Base-by-base conservation (phyloP, 2,113 vertebrate genomes). In the Promerops cafer region DNA sequence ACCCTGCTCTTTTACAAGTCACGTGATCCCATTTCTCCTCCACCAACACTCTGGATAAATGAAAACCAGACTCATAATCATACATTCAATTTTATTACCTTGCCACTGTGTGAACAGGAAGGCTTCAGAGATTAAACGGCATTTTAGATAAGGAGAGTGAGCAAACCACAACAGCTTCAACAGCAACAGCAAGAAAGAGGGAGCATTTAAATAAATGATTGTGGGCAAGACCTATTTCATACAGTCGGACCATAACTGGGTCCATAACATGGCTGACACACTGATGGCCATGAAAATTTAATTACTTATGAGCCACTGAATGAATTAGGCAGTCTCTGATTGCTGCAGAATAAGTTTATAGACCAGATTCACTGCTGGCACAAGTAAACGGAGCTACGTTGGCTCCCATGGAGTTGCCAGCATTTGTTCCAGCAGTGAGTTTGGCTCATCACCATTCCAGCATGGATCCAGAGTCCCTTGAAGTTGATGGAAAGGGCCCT, bases 241-340 rank as follows among this genome's bases (percentile, higher is more conserved):
- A 60, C 5, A 78, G 47, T 44, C 68, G 88, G 65, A 93, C 66
- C 26, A 7, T 65, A 94, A 83, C 4, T 78, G 60, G 44, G 20
- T 56, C 42, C 60, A 79, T 65, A 87, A 63, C 45, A 28, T 12
- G 75, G 84, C 54, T 1, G 33, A 49, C 56, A 70, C 11, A 11
- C 60, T 82, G 64, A 60, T 82, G 76, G 64, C 49, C 90, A 90
- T 96, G 96, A 93, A 96, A 94, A 92, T 90, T 75, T 96, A 82
- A 96, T 90, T 90, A 76, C 31, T 74, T 77, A 24, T 0, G 10
- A 96, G 84, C 45, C 49, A 61, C 44, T 50, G 86, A 71, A 89
- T 92, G 83, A 89, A 78, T 89, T 81, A 78, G 76, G 40, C 72
- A 79, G 69, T 21, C 61, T 81, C 64, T 83, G 76, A 84, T 89